Evolutionary conservation across 1,140 invertebrate genomes (phyloP).

Genomic region (Pseudoatta argentina): DNA sequence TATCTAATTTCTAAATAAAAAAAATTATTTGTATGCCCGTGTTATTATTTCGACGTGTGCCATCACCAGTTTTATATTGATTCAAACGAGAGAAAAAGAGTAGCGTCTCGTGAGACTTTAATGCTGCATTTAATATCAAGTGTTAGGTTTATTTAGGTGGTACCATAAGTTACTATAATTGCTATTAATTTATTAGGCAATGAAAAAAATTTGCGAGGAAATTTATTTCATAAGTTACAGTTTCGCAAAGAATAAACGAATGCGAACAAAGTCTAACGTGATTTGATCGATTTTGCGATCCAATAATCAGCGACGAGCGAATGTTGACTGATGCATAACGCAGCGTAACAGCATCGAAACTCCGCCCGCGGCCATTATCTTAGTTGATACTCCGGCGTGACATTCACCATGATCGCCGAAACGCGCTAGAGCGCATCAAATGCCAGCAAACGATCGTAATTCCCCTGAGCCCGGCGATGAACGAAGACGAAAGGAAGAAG

Average conservation of each 20-base stretch:
- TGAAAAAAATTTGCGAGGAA: neutral
- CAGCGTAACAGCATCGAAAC: neutral
- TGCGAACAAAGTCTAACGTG: neutral
- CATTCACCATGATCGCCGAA: neutral
- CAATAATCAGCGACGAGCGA: neutral
- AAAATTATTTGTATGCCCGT: too few species aligned
- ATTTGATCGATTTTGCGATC: neutral
- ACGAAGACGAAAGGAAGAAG: conserved; percentile 16
- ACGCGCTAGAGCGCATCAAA: neutral
- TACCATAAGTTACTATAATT: neutral
- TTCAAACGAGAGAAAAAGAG: neutral
- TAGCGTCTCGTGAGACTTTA: neutral
- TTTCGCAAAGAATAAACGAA: conserved; percentile 22
- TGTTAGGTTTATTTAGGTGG: neutral
- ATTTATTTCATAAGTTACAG: neutral
- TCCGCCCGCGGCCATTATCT: neutral
- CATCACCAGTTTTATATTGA: neutral
- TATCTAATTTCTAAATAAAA: too few species aligned
- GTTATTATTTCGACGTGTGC: neutral
- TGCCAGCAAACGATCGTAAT: neutral
- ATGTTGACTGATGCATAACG: neutral
- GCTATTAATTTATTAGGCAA: neutral
- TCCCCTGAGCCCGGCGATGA: neutral
- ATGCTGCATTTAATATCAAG: conserved; percentile 4
- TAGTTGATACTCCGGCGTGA: neutral